Percentiles rank a stretch among this genome's conserved stretches.
Conservation (phyloP, 2,888 invertebrate genomes). For the Drosophila leonis region DNA sequence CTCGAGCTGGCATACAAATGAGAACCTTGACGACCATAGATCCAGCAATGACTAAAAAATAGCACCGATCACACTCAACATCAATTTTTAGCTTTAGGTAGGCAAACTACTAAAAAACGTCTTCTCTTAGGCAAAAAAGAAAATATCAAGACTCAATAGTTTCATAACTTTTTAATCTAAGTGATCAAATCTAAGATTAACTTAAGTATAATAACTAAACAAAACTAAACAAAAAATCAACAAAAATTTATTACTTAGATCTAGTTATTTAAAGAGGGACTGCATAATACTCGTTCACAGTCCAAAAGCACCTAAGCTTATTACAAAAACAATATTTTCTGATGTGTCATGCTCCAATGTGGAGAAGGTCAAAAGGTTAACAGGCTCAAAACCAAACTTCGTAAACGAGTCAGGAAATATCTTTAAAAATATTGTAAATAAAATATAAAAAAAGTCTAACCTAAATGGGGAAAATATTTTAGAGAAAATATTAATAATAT, state of each 20-base stretch:
- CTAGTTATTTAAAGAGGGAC: no score
- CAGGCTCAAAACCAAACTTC: no score
- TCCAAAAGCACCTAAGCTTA: background rate
- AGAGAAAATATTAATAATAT: no score
- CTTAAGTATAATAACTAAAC: background rate
- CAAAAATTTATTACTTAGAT: no score
- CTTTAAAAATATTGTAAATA: no score
- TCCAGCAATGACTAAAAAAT: background rate
- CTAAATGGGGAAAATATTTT: no score
- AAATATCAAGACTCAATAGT: constrained; percentile 30
- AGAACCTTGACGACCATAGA: background rate
- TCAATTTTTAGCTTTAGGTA: background rate
- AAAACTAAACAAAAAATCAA: no score
- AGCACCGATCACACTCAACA: constrained; percentile 9
- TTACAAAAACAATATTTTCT: no score
- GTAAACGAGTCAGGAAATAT: no score
- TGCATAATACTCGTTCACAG: background rate
- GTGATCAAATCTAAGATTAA: background rate
- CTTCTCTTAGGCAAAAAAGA: background rate
- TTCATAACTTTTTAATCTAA: background rate
- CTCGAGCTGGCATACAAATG: background rate
- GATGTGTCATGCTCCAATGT: no score
- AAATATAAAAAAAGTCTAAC: no score
- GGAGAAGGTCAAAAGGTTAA: no score
- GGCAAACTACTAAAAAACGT: background rate